Evolutionary conservation across 2,797 vertebrate species (phyloP), one percentile per base, ranked within the genome.

Genomic region (Poecilia picta): DNA sequence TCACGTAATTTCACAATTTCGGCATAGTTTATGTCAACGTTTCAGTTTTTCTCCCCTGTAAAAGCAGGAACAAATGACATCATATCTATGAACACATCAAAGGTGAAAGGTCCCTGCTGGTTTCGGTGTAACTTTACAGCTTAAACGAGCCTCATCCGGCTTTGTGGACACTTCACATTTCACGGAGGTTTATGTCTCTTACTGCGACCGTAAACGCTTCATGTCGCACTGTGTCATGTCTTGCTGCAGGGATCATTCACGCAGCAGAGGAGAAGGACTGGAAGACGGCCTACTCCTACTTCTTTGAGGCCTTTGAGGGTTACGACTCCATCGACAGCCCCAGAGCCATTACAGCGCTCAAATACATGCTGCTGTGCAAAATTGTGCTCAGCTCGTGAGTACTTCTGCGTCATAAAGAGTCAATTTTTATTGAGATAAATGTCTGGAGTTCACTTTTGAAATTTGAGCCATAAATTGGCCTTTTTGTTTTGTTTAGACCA

Each of bases 311-410:
- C 0, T 99, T 99, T 45, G 98, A 99, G 93, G 98, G 98, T 84
- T 98, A 99, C 12, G 97, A 99, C 91, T 99, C 98, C 31, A 98
- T 99, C 16, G 97, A 99, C 94, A 97, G 95, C 90, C 98, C 98
- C 76, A 96, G 95, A 95, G 98, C 98, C 92, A 97, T 99, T 93
- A 99, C 97, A 15, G 96, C 98, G 0, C 96, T 99, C 90, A 99
- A 99, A 94, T 99, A 99, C 95, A 99, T 99, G 98, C 96, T 99
- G 81, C 97, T 99, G 81, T 99, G 98, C 95, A 99, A 99, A 96
- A 99, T 99, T 87, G 99, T 99, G 95, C 97, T 99, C 81, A 98
- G 97, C 94, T 92, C 62, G 98, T 99, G 95, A 93, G 98, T 96
- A 5, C 23, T 41, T n/a, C 20, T 73, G 7, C 23, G 1, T 8